These are phyloP conservation scores for Muscicapa striata DNA, from an alignment of 2,797 vertebrate species.

Conservation along the genomic window DNA sequence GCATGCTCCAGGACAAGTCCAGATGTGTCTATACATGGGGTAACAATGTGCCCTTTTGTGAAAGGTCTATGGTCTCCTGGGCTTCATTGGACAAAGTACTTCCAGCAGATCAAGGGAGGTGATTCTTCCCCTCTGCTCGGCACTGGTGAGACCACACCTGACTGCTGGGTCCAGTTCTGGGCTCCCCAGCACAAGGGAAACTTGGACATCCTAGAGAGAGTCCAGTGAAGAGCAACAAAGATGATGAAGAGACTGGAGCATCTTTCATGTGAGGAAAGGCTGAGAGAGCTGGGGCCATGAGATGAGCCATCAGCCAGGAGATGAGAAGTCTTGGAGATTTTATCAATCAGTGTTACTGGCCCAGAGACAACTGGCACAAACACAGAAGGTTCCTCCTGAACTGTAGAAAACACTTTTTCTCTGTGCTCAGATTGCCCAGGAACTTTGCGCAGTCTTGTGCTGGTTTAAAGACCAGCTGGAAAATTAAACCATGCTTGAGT, in stretches of 20 bases:
- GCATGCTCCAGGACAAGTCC: background rate
- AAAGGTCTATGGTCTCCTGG: rapidly evolving
- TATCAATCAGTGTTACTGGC: too few relatives aligned
- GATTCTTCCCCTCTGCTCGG: background rate
- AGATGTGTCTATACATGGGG: background rate
- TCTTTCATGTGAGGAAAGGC: background rate
- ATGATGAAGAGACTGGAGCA: background rate
- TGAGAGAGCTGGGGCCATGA: background rate
- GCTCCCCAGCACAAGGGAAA: background rate
- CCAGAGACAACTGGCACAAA: background rate
- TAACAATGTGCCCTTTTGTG: rapidly evolving
- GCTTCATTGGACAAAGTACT: background rate
- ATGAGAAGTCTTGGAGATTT: rapidly evolving
- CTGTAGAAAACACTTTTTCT: background rate
- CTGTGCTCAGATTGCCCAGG: background rate
- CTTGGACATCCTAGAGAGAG: too few relatives aligned
- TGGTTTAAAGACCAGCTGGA: background rate
- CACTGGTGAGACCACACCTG: background rate
- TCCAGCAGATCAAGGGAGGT: background rate
- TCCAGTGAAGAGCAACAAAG: background rate
- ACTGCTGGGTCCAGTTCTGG: background rate
- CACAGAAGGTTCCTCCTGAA: background rate
- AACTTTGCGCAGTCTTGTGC: background rate
- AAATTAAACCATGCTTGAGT: background rate
- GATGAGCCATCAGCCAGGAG: background rate